Percentiles rank a stretch among this genome's conserved stretches.
Conservation (phyloP, 2,113 vertebrate genomes). For the Siphamia tubifer region DNA sequence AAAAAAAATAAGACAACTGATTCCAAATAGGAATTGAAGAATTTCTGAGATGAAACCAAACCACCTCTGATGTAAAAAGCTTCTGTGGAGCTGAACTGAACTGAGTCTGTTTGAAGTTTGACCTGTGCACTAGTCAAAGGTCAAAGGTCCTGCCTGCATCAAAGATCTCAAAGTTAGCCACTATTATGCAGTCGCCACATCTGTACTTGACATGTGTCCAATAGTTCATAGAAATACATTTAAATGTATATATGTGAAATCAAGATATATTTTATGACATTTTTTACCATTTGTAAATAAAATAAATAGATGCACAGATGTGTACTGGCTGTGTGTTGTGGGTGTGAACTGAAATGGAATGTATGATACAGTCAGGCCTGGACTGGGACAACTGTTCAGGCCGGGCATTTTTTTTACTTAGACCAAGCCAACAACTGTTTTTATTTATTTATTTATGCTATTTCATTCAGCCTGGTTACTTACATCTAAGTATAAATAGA, state of each 20-base stretch:
- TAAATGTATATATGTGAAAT: slow-evolving; percentile 71
- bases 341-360: neutral
- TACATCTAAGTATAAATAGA: no score
- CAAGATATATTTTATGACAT: slow-evolving; percentile 69
- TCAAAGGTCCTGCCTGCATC: slow-evolving; percentile 17
- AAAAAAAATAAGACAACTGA: slow-evolving; percentile 45
- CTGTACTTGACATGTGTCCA: slow-evolving; percentile 34
- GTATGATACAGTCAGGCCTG: neutral
- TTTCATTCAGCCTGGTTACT: no score
- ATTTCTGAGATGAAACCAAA: slow-evolving; percentile 35
- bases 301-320: slow-evolving; percentile 34
- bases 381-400: no score
- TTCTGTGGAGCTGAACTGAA: slow-evolving; percentile 73
- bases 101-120: slow-evolving; percentile 37
- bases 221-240: slow-evolving; percentile 23
- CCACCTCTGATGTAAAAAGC: slow-evolving; percentile 47
- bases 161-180: slow-evolving; percentile 50
- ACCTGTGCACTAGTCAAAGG: slow-evolving; percentile 20
- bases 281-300: slow-evolving; percentile 72
- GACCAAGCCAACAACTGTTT: no score
- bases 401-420: no score
- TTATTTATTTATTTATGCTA: no score
- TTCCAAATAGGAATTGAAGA: slow-evolving; percentile 65
- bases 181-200: slow-evolving; percentile 38
- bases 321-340: slow-evolving; percentile 14